Conservation (phyloP, 2,888 invertebrate species). For the Meiosimyza platycephala region DNA sequence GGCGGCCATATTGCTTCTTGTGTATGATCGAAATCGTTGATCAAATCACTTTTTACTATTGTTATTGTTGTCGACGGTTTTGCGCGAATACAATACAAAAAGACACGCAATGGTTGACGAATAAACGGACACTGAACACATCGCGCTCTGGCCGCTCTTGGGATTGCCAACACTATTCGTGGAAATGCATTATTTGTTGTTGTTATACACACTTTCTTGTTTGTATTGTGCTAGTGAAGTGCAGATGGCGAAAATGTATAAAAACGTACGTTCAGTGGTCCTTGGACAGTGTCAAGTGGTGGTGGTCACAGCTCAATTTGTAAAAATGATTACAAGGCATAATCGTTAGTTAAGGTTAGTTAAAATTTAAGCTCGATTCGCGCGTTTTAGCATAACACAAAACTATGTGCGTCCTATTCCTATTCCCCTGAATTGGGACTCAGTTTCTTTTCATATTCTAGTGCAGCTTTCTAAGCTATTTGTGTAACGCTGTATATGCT, state of each 20-base stretch:
- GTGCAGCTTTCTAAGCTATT: too few relatives aligned
- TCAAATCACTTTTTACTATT: slow-evolving; percentile 43
- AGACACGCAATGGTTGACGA: slow-evolving; percentile 29
- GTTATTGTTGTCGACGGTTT: slow-evolving; percentile 40
- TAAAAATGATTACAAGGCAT: too few relatives aligned
- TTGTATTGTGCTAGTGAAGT: neutral
- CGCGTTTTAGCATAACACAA: too few relatives aligned
- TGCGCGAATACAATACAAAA: slow-evolving; percentile 31
- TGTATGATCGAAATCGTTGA: slow-evolving; percentile 39
- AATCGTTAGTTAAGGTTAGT: too few relatives aligned
- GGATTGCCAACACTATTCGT: slow-evolving; percentile 2
- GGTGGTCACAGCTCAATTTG: too few relatives aligned
- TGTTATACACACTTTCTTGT: slow-evolving; percentile 15
- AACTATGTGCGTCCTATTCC: too few relatives aligned
- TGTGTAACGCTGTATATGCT: too few relatives aligned
- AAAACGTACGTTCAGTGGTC: neutral
- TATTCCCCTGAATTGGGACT: too few relatives aligned
- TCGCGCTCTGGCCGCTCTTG: neutral
- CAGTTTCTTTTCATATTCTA: too few relatives aligned
- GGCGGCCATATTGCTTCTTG: slow-evolving; percentile 65
- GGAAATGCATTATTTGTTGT: slow-evolving; percentile 12
- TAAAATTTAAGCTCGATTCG: too few relatives aligned
- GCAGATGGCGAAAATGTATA: neutral
- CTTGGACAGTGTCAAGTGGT: neutral
- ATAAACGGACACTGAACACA: slow-evolving; percentile 39